Conservation (phyloP, 2,113 vertebrate genomes). For the Rhineura floridana region DNA sequence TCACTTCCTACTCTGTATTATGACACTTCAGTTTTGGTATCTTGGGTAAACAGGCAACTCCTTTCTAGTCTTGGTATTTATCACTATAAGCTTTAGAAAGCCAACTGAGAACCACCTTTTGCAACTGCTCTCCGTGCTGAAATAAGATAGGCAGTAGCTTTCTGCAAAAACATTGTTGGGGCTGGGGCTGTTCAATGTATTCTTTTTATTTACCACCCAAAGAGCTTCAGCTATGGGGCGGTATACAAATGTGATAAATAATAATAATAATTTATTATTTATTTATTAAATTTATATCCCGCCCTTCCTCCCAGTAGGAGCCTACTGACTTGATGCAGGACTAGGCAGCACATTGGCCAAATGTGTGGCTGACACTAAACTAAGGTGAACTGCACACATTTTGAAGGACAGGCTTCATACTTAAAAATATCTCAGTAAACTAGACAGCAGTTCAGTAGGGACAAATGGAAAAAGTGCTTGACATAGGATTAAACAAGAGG, state of each 20-base stretch:
- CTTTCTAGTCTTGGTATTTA: background rate
- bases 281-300: too few relatives aligned
- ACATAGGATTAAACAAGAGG: background rate
- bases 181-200: background rate
- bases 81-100: background rate
- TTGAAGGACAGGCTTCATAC: background rate
- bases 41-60: background rate
- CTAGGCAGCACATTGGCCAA: background rate
- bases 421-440: background rate
- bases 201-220: too few relatives aligned
- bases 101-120: background rate
- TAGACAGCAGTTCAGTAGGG: background rate
- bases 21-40: background rate
- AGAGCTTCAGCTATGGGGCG: too few relatives aligned
- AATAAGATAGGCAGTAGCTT: background rate
- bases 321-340: background rate
- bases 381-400: background rate
- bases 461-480: background rate
- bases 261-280: too few relatives aligned
- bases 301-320: too few relatives aligned
- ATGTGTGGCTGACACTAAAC: background rate
- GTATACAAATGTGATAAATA: too few relatives aligned
- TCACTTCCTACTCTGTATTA: constrained; percentile 6
- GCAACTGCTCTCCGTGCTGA: background rate
- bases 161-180: background rate